phyloP scores from a whole-genome alignment of 2,113 vertebrate species.

The Paradisaea rubra region DNA sequence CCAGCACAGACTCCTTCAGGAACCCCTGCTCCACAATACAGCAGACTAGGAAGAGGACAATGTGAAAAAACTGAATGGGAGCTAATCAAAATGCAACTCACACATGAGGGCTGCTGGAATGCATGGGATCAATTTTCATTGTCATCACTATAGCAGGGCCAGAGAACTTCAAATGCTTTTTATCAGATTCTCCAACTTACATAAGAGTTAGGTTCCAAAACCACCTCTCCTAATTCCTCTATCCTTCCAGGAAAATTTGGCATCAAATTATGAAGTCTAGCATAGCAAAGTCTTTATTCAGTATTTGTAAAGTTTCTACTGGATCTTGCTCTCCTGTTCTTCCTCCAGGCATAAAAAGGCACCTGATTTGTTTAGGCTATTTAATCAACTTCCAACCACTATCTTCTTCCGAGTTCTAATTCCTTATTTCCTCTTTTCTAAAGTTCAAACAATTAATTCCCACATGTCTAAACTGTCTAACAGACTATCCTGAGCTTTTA shows the following conservation, averaged over 20 bases:
- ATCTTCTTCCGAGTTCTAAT: not conserved
- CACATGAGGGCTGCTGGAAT: not conserved
- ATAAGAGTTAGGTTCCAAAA: not conserved
- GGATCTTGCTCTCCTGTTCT: not conserved
- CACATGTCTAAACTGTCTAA: not conserved
- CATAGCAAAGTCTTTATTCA: not conserved
- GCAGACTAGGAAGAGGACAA: not conserved
- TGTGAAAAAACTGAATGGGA: not conserved
- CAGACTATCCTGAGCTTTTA: not conserved
- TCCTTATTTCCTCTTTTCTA: not conserved
- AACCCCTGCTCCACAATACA: not conserved
- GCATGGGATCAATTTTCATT: not conserved
- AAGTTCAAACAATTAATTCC: not conserved
- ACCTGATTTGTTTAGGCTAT: not conserved
- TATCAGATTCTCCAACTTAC: not conserved
- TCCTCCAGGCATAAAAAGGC: not conserved
- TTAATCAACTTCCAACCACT: not conserved
- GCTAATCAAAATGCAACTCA: not conserved
- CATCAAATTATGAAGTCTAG: not conserved
- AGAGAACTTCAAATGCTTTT: constrained; percentile 10
- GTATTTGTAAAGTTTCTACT: not conserved
- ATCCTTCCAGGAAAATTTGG: not conserved
- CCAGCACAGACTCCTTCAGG: not conserved
- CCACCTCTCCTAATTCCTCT: not conserved
- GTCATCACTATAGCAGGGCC: not conserved